These are phyloP conservation scores for Lottia scabra DNA, from an alignment of 2,888 invertebrate species.

Conservation along the genomic window DNA sequence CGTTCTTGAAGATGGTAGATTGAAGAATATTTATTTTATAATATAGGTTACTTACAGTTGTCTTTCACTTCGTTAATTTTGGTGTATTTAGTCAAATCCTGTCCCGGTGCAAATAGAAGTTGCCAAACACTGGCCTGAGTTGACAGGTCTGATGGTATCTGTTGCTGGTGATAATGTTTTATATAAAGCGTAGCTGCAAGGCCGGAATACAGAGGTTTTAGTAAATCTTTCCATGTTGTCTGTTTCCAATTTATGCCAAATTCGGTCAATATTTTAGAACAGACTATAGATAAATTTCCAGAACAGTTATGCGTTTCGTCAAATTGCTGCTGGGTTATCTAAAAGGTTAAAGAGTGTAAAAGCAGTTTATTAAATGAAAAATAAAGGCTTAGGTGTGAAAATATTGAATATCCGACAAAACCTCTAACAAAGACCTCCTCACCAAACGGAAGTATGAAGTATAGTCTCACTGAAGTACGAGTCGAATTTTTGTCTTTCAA, in stretches of 20 bases:
- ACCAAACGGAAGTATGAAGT: too few species aligned
- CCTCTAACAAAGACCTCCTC: too few species aligned
- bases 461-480: too few species aligned
- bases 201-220: constrained; percentile 32
- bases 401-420: too few species aligned
- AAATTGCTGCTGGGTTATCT: constrained; percentile 20
- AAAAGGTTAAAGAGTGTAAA: too few species aligned
- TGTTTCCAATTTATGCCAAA: constrained; percentile 24
- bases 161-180: not conserved
- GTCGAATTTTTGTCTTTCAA: too few species aligned
- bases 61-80: too few species aligned
- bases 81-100: not conserved
- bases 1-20: too few species aligned
- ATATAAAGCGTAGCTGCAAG: constrained; percentile 25
- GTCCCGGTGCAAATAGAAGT: not conserved
- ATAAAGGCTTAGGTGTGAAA: too few species aligned
- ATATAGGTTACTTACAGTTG: too few species aligned
- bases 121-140: constrained; percentile 23
- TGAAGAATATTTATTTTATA: too few species aligned
- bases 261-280: constrained; percentile 10
- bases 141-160: constrained; percentile 17
- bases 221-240: constrained; percentile 25
- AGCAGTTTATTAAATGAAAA: too few species aligned
- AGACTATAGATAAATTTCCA: not conserved
- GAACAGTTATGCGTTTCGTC: constrained; percentile 14